Base-by-base conservation (phyloP, 2,888 invertebrate species). In the Chromoteleia sp. region DNA sequence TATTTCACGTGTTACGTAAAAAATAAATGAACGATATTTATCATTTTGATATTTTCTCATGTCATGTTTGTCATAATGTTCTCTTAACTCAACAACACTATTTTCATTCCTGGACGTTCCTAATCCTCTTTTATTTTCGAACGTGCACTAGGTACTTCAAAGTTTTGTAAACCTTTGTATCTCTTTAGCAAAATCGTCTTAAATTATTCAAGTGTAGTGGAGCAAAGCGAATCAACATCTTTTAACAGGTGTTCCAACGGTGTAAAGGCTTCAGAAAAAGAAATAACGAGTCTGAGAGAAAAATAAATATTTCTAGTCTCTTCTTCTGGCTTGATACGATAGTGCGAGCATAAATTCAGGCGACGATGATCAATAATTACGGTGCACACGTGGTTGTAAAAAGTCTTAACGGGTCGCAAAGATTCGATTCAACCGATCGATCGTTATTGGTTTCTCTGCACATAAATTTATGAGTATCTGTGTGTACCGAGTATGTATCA, bases 401-500 rank as follows among this genome's bases (percentile, higher is more conserved):
- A 36, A 36, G n/a, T 39, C 50, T 65, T 36, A 14, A 21, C 7
- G 12, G n/a, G n/a, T n/a, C n/a, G 5, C 4, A 50, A 8, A 14
- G 15, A 36, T 19, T 19, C 36, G 50, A 50, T 41, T 45, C 17
- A 29, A 45, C 12, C 36, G 12, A 50, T 50, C 39, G 63, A 50
- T 65, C 15, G 36, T 25, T 0, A 41, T 54, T 68, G 43, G 12
- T 14, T 68, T 19, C 29, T 45, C 19, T 14, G 15, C 25, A 61
- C 43, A 41, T 43, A 19, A 15, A 29, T 50, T 65, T 79, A 83
- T 84, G 84, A 84, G 84, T 83, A 80, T 83, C 50, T 56, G 73
- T 83, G 79, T 83, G 59, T 68, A 33, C 56, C 45, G 33, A 67
- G 54, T 15, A 12, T 41, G 19, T 67, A 5, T n/a, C n/a, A 30